Base-by-base conservation (phyloP, 2,888 invertebrate species). In the Cephus pulcher region DNA sequence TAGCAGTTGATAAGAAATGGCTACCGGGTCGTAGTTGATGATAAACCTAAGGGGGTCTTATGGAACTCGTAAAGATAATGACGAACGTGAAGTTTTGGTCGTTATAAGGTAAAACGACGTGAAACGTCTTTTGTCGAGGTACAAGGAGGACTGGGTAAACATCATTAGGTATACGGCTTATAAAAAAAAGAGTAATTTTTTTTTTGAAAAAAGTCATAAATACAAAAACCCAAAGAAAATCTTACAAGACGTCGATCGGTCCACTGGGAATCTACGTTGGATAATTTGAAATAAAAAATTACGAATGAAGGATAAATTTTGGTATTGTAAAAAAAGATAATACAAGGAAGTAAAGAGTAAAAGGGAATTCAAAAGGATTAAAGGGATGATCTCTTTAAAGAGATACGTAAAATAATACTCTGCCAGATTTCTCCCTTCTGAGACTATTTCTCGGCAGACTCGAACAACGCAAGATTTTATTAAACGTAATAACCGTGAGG, bases 111-210 rank as follows among this genome's bases (percentile, higher is more conserved):
- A 83, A 80, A 78, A 69, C 80, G 78, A 15, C 15, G 35, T 15
- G 12, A 15, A 12, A 12, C 12, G 37, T 15, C 37, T 40, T 40
- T 40, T 12, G 37, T 12, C 12, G 12, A 40, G 37, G 15, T 37
- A 37, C 37, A 15, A 80, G 77, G 74, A 83, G 82, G 81, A 80
- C 83, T 82, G 73, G 81, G 82, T 83, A 85, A 85, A 85, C 84
- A 86, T 85, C 84, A 81, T 87, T 86, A 85, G 78, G 12, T 37
- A 12, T 12, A 12, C 0, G 12, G 4, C 4, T 40, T 37, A 12
- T 1, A 40, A 40, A 40, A 4, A 40, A 4, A 37, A 4, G 30
- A 12, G 12, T 12, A 12, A 4, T 1, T 12, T 37, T 12, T 34
- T 34, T 34, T 34, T 34, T 34, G 0, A 0, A 37, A 37, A 35